Percentiles rank a stretch among this genome's conserved stretches.
Evolutionary conservation across 1,140 invertebrate genomes (phyloP).

Genomic region (Papilio polytes): DNA sequence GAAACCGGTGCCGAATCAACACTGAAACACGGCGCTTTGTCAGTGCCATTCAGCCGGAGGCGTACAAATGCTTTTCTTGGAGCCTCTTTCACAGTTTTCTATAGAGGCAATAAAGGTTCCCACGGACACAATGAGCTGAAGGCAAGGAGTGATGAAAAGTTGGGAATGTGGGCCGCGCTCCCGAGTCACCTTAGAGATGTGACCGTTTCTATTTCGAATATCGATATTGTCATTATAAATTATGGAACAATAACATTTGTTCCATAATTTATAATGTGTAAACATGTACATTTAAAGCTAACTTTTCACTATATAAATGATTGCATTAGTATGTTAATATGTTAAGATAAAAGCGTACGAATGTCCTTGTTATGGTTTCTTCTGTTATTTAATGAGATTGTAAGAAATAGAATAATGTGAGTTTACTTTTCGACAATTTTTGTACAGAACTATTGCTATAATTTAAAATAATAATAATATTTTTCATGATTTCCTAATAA

Average conservation of each 20-base stretch:
- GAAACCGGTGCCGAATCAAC: conserved; percentile 74
- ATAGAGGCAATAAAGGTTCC: conserved; percentile 82
- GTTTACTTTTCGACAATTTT: background rate
- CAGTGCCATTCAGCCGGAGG: conserved; percentile 67
- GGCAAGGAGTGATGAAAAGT: conserved; percentile 80
- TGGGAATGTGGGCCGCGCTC: conserved; percentile 79
- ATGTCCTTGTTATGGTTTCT: no score
- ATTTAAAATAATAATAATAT: no score
- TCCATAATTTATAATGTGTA: no score
- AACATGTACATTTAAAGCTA: no score
- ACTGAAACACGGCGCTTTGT: conserved; percentile 75
- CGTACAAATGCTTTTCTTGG: conserved; percentile 81
- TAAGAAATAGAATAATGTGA: background rate
- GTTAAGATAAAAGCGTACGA: no score
- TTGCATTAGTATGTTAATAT: no score
- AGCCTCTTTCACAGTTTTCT: conserved; percentile 78
- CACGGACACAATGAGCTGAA: conserved; percentile 80
- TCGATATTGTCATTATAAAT: conserved; percentile 45
- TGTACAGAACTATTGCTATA: background rate
- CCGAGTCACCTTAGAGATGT: conserved; percentile 66
- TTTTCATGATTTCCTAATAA: background rate
- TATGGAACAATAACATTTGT: background rate
- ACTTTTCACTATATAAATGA: no score
- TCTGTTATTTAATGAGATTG: background rate
- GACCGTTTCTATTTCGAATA: conserved; percentile 40